Evolutionary conservation across 2,113 vertebrate genomes (phyloP), one percentile per base, ranked within the genome.

Genomic region (Rhinolophus sinicus): DNA sequence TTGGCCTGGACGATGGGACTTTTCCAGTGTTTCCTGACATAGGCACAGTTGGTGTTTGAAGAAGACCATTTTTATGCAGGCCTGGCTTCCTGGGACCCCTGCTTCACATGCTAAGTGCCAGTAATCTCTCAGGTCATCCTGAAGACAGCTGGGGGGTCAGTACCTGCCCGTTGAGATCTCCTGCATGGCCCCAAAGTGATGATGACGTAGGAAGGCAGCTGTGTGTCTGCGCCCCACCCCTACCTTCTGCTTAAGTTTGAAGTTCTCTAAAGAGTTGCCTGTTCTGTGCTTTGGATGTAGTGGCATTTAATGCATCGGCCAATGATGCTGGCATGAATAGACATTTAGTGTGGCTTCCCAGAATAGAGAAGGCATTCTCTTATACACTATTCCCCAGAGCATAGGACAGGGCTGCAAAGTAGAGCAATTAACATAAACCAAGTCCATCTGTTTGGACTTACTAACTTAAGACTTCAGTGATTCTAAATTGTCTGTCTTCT

Each of bases 1-100:
- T 8, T 19, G 52, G 13, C 14, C 0, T 15, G 28, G 60, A 24
- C 6, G 2, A 0, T 11, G 19, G 52, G 70, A 4, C 65, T 80
- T 58, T 24, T 7, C n/a, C 11, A 10, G 11, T 65, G 83, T 38
- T 89, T 73, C 54, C 89, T 44, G 35, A 2, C 38, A 38, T 18
- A 26, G 38, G 50, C n/a, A 13, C 8, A 0, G 19, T 1, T 86
- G 78, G 47, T 30, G 0, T 88, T 90, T 62, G 21, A 72, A 47
- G 80, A 10, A 64, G 33, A 67, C 52, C 12, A 0, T 19, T 26
- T 56, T 72, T 38, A 2, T 33, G 22, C 13, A 4, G 44, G 65
- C 73, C 38, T 64, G 50, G 33, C 33, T 2, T 65, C 54, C 47
- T 26, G 5, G 21, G 7, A 28, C 26, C n/a, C 58, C 69, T 1